Percentiles rank a stretch among this genome's conserved stretches.
These are phyloP conservation scores for Polyommatus iphigenia DNA, from an alignment of 2,888 invertebrate genomes.

Conservation along the genomic window DNA sequence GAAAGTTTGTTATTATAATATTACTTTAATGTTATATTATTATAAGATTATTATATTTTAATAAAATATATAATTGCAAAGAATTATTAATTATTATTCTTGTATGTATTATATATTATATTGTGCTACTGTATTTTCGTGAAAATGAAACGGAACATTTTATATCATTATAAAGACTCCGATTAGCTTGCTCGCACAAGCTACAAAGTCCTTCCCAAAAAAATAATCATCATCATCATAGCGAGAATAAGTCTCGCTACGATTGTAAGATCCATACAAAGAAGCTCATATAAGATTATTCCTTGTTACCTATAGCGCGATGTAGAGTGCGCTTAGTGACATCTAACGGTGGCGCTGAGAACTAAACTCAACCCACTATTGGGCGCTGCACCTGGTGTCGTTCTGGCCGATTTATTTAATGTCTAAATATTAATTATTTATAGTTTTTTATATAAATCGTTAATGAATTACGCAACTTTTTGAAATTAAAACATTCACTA, in stretches of 20 bases:
- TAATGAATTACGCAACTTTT: too few species aligned
- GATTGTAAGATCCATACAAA: background rate
- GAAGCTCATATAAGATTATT: background rate
- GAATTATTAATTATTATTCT: too few species aligned
- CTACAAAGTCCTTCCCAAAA: background rate
- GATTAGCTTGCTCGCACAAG: too few species aligned
- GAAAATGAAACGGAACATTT: too few species aligned
- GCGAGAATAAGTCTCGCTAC: background rate
- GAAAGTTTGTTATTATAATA: too few species aligned
- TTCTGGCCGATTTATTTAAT: background rate
- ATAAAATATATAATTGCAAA: too few species aligned
- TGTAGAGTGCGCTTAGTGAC: background rate
- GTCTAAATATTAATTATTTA: background rate
- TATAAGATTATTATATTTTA: too few species aligned
- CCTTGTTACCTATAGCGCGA: background rate
- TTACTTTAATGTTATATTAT: too few species aligned
- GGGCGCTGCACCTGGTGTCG: background rate
- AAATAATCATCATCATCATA: slow-evolving; percentile 4
- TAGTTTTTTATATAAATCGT: background rate
- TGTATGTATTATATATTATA: too few species aligned
- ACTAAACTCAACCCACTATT: background rate
- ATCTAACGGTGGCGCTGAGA: background rate
- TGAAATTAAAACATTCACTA: too few species aligned
- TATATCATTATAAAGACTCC: too few species aligned
- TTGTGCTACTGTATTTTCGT: too few species aligned